Evolutionary conservation across 2,113 vertebrate species (phyloP).

Genomic region (Myiozetetes cayanensis): DNA sequence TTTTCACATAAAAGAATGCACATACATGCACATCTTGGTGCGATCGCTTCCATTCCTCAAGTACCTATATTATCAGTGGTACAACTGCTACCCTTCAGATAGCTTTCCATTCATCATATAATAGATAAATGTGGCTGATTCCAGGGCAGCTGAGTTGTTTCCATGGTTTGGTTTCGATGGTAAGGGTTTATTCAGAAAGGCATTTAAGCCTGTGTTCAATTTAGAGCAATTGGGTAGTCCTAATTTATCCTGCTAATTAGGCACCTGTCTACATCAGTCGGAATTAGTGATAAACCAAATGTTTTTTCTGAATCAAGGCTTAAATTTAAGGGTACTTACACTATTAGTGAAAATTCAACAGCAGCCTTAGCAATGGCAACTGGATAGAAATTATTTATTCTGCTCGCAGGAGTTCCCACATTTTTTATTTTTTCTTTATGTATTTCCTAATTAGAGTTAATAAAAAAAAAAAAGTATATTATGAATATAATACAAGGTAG

Average conservation of each 20-base stretch:
- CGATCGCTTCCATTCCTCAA: not conserved
- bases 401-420: not conserved
- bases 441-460: not conserved
- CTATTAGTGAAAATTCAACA: not conserved
- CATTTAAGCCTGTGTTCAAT: conserved; percentile 6
- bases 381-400: not conserved
- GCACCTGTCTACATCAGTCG: not conserved
- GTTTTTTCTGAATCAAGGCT: not conserved
- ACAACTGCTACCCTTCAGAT: not conserved
- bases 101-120: not conserved
- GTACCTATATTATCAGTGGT: not conserved
- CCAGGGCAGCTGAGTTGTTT: conserved; percentile 13
- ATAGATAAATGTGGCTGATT: not conserved
- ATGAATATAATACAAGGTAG: not conserved
- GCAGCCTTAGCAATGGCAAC: not conserved
- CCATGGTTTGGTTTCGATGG: conserved; percentile 2
- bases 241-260: conserved; percentile 7
- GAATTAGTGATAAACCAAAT: not conserved
- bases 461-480: not conserved
- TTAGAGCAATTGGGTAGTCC: not conserved
- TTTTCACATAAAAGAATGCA: conserved; percentile 15
- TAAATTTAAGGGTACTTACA: not conserved
- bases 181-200: conserved; percentile 17
- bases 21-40: not conserved
- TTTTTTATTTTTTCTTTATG: not conserved